phyloP scores from a whole-genome alignment of 2,113 vertebrate genomes.

The Guaruba guarouba region DNA sequence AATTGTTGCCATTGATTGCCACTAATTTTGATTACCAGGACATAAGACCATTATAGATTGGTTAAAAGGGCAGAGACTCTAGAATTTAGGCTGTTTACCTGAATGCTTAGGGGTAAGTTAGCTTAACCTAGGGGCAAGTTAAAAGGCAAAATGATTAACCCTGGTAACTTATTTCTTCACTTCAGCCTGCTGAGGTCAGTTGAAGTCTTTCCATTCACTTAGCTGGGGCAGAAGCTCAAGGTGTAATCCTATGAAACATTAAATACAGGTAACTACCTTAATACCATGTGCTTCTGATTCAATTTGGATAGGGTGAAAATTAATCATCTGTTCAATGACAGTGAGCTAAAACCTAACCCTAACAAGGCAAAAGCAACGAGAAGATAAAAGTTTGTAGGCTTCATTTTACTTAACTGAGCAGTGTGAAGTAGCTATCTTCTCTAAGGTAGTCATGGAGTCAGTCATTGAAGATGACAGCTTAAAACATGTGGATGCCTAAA shows the following conservation, averaged over 20 bases:
- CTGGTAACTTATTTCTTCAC: background rate
- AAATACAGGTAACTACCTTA: background rate
- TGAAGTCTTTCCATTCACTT: background rate
- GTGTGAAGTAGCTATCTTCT: background rate
- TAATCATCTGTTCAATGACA: background rate
- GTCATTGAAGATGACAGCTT: background rate
- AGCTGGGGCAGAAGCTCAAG: background rate
- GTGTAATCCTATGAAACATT: background rate
- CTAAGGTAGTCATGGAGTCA: background rate
- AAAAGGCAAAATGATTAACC: background rate
- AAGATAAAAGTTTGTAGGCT: background rate
- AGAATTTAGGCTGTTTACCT: background rate
- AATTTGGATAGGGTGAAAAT: background rate
- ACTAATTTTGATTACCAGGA: background rate
- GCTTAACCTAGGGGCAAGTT: background rate
- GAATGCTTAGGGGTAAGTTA: background rate
- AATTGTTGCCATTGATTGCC: background rate
- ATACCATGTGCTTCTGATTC: background rate
- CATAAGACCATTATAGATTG: background rate
- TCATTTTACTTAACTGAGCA: background rate
- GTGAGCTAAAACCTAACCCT: background rate
- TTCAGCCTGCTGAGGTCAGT: background rate
- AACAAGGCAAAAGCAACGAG: background rate
- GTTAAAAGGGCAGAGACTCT: background rate
- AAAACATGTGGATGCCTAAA: background rate